A percentile compares a stretch with the other conserved stretches of the same genome.
These are phyloP conservation scores for Pardalotus punctatus DNA, from an alignment of 2,113 vertebrate genomes.

Conservation along the genomic window DNA sequence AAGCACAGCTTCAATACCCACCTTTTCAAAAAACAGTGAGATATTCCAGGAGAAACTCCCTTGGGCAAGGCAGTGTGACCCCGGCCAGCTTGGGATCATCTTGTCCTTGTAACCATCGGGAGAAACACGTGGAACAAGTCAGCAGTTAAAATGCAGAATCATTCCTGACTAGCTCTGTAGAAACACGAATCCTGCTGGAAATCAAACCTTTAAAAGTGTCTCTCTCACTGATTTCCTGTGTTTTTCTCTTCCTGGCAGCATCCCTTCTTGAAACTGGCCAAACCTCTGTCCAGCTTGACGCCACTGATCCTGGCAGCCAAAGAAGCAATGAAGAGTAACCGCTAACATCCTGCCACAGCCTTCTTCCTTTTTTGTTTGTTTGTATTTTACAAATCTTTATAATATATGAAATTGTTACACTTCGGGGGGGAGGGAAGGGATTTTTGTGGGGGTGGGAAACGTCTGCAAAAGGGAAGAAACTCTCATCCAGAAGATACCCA, in stretches of 20 bases:
- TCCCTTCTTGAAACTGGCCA: constrained; percentile 97
- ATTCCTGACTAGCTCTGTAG: background rate
- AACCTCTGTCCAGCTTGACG: constrained; percentile 96
- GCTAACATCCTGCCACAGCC: constrained; percentile 74
- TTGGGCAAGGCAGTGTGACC: background rate
- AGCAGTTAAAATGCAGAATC: background rate
- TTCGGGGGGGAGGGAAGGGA: constrained; percentile 23
- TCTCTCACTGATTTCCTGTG: background rate
- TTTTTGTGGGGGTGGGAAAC: background rate
- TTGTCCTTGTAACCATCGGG: background rate
- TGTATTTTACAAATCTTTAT: constrained; percentile 75
- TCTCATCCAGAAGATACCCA: constrained; percentile 59
- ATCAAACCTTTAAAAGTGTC: background rate
- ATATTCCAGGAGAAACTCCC: background rate
- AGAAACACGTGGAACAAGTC: background rate
- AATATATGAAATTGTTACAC: constrained; percentile 76
- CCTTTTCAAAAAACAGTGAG: background rate
- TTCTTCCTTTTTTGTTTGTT: constrained; percentile 50
- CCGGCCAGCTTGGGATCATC: background rate
- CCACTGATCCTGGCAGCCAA: constrained; percentile 98
- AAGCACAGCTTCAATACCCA: background rate
- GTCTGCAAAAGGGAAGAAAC: constrained; percentile 61
- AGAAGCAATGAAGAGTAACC: constrained; percentile 98
- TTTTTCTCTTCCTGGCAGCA: constrained; percentile 78
- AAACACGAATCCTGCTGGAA: background rate